Conservation (phyloP, 2,888 invertebrate species). For the Xestoiulus laeticollis region DNA sequence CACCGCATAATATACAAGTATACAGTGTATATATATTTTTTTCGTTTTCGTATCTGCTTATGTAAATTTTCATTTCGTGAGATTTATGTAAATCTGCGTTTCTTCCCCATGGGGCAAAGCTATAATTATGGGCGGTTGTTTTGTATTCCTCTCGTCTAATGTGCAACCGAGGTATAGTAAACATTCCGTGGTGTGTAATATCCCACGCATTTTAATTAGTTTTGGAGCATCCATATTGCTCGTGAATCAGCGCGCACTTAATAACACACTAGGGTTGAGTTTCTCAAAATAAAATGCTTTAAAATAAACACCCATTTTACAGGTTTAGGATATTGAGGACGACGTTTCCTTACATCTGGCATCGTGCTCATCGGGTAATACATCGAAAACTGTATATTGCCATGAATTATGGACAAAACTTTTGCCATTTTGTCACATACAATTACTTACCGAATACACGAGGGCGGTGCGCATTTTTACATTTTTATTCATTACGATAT, state of each 20-base stretch:
- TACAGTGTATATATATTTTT: neutral
- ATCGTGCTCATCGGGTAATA: no score
- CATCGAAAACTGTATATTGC: no score
- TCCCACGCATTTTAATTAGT: constrained; percentile 11
- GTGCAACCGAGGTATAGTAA: constrained; percentile 23
- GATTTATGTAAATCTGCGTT: constrained; percentile 12
- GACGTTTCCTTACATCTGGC: no score
- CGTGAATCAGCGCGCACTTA: constrained; percentile 1
- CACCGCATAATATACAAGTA: neutral
- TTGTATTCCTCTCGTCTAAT: constrained; percentile 22
- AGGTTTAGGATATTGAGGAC: neutral
- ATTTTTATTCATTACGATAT: no score
- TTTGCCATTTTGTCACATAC: no score
- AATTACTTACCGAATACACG: no score
- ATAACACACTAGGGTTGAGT: constrained; percentile 17
- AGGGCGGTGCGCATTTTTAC: no score
- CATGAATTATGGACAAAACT: no score
- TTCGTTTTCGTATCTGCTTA: neutral
- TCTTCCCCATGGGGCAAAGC: neutral
- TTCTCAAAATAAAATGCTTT: neutral
- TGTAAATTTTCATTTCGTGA: constrained; percentile 5
- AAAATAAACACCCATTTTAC: neutral
- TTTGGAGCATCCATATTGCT: neutral
- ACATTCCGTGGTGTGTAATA: constrained; percentile 31
- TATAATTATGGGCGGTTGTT: constrained; percentile 37